Percentiles rank a stretch among this genome's conserved stretches.
Conservation (phyloP, 2,797 vertebrate species). For the Eulemur rubriventer region DNA sequence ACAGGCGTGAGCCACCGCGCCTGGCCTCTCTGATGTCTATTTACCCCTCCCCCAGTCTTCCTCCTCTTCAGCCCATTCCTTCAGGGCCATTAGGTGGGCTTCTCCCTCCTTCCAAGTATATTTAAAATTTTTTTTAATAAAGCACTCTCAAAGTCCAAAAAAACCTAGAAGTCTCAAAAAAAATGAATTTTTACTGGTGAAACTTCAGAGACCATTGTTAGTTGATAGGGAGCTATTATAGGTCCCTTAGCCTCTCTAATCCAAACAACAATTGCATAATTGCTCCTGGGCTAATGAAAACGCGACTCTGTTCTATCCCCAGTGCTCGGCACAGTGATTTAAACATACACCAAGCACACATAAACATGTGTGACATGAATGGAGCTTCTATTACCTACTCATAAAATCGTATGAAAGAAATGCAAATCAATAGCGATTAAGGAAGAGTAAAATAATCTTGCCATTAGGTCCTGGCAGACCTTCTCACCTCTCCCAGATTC, state of each 20-base stretch:
- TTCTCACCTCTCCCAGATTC: not conserved
- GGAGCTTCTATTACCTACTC: not conserved
- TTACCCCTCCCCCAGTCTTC: not conserved
- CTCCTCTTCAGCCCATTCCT: not conserved
- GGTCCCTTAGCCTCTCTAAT: not conserved
- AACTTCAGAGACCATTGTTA: slow-evolving; percentile 14
- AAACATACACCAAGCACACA: not conserved
- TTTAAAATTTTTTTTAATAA: not conserved
- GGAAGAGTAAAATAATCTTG: not conserved
- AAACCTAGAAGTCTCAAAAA: slow-evolving; percentile 15
- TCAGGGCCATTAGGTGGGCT: not conserved
- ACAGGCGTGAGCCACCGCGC: too few species aligned
- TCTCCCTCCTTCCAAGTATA: not conserved
- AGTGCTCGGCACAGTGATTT: not conserved
- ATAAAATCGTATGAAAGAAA: slow-evolving; percentile 31
- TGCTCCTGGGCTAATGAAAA: not conserved
- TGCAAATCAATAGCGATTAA: not conserved
- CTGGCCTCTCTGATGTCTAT: not conserved
- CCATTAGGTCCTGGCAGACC: not conserved
- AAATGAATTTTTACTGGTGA: slow-evolving; percentile 20
- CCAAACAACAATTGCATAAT: not conserved
- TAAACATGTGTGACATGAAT: not conserved
- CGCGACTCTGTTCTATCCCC: not conserved
- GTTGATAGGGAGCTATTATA: not conserved
- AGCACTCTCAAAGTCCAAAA: not conserved